Percentiles rank a stretch among this genome's conserved stretches.
Conservation (phyloP, 2,888 invertebrate species). For the Argyra leucocephala region DNA sequence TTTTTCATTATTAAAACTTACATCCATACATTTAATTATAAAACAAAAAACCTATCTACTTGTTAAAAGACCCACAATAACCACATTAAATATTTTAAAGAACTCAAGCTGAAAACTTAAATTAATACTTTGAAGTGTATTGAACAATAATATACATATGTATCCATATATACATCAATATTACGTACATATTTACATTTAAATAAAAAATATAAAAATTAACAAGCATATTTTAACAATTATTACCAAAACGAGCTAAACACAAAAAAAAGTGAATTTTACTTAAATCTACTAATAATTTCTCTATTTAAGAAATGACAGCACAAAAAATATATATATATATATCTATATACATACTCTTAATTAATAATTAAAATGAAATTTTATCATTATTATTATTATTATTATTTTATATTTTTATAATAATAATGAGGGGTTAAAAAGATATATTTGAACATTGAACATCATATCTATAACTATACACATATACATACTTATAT, state of each 20-base stretch:
- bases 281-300: background rate
- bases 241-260: background rate
- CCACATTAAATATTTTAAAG: background rate
- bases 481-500: background rate
- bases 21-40: too few species aligned
- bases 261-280: too few species aligned
- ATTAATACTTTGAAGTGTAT: background rate
- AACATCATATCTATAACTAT: background rate
- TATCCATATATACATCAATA: background rate
- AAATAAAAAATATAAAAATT: background rate
- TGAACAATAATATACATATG: background rate
- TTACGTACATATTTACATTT: background rate
- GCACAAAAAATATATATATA: too few species aligned
- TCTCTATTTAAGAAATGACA: background rate
- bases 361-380: constrained; percentile 3
- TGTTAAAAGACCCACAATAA: too few species aligned
- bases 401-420: background rate
- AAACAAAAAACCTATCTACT: too few species aligned
- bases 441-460: background rate
- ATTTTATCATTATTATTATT: background rate
- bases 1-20: too few species aligned
- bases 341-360: background rate
- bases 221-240: background rate
- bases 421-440: constrained; percentile 3
- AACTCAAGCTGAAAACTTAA: background rate